Evolutionary conservation across 37 sponge, comb jelly and placozoan species (phyloP).

Genomic region (Theonella swinhoei): DNA sequence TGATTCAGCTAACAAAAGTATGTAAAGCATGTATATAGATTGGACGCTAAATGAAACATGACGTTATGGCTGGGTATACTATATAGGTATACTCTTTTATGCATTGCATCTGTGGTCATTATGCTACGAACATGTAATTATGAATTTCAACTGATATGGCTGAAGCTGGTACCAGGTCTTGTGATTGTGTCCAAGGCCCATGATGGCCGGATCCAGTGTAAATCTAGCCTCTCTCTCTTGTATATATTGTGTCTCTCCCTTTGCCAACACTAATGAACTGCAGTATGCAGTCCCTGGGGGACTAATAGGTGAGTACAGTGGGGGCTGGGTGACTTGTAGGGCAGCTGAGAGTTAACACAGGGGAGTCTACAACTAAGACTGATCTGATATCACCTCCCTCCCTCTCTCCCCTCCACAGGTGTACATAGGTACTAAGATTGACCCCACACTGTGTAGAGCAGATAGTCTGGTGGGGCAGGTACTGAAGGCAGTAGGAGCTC

Average conservation of each 20-base stretch:
- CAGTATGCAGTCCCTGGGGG: conserved; percentile 98
- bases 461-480: conserved; percentile 97
- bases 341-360: not conserved
- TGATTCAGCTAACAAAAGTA: not conserved
- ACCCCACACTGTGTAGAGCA: conserved; percentile 94
- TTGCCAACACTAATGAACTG: conserved; percentile 92
- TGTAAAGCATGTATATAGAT: not conserved
- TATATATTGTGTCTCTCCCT: conserved; percentile 78
- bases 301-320: conserved; percentile 73
- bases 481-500: conserved; percentile 84
- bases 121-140: too few species aligned
- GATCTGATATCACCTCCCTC: too few species aligned
- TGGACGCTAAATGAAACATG: not conserved
- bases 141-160: too few species aligned
- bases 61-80: not conserved
- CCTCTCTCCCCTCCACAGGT: conserved; percentile 61
- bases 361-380: not conserved
- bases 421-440: conserved; percentile 97
- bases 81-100: not conserved
- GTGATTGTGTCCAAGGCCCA: conserved; percentile 88
- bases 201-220: conserved; percentile 89
- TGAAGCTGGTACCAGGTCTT: too few species aligned
- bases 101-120: not conserved
- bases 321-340: too few species aligned
- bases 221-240: conserved; percentile 84